Conservation (phyloP, 2,797 vertebrate genomes). For the Chiloscyllium punctatum region DNA sequence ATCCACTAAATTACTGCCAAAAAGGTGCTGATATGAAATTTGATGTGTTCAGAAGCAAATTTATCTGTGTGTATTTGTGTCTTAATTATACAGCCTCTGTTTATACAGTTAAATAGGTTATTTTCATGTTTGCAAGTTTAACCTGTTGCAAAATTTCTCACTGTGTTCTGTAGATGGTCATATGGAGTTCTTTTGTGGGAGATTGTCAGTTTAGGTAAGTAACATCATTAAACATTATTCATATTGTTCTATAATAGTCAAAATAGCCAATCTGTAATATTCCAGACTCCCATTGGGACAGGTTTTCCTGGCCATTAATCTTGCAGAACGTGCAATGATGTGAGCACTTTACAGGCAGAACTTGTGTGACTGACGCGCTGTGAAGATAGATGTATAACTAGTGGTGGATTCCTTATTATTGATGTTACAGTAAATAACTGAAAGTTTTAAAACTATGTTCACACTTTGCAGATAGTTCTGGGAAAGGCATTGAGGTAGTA, state of each 20-base stretch:
- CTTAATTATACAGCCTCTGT: neutral
- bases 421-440: neutral
- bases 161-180: constrained; percentile 65
- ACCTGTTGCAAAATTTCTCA: neutral
- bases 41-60: neutral
- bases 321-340: neutral
- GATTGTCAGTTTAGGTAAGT: constrained; percentile 80
- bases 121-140: neutral
- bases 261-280: neutral
- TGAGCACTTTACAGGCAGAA: neutral
- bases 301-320: too few relatives aligned
- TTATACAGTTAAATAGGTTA: neutral
- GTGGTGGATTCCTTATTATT: neutral
- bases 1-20: neutral
- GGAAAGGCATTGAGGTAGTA: neutral
- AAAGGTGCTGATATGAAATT: neutral
- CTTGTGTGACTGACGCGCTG: too few relatives aligned
- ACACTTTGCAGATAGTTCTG: neutral
- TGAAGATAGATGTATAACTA: neutral
- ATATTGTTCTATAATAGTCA: too few relatives aligned
- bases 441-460: neutral
- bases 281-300: neutral
- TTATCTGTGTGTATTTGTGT: neutral
- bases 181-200: constrained; percentile 78
- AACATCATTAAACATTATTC: neutral